Evolutionary conservation across 2,797 vertebrate species (phyloP).

Genomic region (Thalassophryne amazonica): DNA sequence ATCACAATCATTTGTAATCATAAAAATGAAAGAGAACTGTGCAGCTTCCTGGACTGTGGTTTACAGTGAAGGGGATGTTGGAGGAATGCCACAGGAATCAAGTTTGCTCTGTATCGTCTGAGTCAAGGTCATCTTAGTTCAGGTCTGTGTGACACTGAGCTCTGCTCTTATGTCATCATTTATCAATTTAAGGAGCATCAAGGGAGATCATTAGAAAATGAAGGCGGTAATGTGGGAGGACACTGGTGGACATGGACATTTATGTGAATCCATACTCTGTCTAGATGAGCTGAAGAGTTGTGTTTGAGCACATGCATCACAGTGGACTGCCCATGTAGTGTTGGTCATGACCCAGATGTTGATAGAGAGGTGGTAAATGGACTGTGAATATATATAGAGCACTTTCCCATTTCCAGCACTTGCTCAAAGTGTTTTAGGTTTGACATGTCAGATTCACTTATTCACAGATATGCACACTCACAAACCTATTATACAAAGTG

Average conservation of each 20-base stretch:
- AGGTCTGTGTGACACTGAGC: conserved; percentile 36
- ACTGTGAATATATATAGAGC: no score
- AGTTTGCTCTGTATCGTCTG: conserved; percentile 18
- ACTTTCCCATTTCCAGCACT: no score
- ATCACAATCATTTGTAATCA: neutral
- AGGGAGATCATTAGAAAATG: conserved; percentile 32
- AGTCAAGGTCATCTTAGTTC: conserved; percentile 41
- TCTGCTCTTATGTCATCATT: conserved; percentile 43
- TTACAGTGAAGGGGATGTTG: conserved; percentile 25
- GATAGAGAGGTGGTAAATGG: no score
- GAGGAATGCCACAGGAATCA: conserved; percentile 25
- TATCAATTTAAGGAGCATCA: conserved; percentile 25
- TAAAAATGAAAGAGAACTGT: no score
- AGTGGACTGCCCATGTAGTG: no score
- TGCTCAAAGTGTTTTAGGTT: no score
- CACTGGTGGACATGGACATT: neutral
- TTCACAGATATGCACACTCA: no score
- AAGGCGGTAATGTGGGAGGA: conserved; percentile 5
- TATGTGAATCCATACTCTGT: conserved; percentile 15
- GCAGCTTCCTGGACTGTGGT: conserved; percentile 12
- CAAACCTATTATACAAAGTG: no score
- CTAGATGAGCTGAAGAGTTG: no score
- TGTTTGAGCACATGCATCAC: no score
- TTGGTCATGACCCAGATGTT: no score
- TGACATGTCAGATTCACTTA: no score